Evolutionary conservation across 2,113 vertebrate species (phyloP).

Genomic region (Microcebus lehilahytsara): DNA sequence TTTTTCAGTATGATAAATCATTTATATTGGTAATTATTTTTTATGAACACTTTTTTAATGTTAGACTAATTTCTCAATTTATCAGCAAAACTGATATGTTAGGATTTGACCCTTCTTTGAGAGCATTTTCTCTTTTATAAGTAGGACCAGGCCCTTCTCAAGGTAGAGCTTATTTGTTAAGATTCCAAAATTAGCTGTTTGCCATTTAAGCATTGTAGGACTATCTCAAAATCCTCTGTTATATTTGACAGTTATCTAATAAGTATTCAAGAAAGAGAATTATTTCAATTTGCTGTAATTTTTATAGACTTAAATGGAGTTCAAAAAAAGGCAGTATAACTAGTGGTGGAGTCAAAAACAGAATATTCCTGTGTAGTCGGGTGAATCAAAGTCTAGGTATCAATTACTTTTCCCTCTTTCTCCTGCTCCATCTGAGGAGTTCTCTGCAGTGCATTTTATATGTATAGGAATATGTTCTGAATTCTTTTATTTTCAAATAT

Average conservation of each 20-base stretch:
- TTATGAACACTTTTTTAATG: background rate
- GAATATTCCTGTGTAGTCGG: background rate
- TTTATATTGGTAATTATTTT: background rate
- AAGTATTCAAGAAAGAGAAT: background rate
- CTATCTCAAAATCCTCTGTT: background rate
- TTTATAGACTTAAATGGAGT: background rate
- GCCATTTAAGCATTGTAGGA: background rate
- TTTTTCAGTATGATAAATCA: background rate
- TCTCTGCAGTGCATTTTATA: background rate
- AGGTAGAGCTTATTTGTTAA: background rate
- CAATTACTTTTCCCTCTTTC: background rate
- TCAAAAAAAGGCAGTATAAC: background rate
- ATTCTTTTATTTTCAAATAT: background rate
- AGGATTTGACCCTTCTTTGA: background rate
- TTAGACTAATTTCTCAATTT: background rate
- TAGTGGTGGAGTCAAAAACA: background rate
- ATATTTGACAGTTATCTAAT: background rate
- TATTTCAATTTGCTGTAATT: background rate
- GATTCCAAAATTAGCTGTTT: background rate
- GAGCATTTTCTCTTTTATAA: background rate
- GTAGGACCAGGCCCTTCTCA: background rate
- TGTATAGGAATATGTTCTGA: background rate
- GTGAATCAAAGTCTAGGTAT: background rate
- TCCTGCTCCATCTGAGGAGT: background rate
- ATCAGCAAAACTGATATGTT: background rate